phyloP scores from a whole-genome alignment of 2,888 invertebrate species.

The Diogma glabrata region DNA sequence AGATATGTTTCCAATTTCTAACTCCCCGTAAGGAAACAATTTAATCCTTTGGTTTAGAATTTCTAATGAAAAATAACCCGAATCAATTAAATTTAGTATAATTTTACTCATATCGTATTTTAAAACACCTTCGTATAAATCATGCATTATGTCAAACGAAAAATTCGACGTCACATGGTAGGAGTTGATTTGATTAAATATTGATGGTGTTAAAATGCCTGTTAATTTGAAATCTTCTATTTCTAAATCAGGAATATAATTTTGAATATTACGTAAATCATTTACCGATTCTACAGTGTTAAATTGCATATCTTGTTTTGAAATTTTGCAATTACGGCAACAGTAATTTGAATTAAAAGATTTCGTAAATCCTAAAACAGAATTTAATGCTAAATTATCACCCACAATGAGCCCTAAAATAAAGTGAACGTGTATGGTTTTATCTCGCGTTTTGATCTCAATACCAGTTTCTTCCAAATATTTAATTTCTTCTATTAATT shows the following conservation, averaged over 20 bases:
- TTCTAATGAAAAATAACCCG: not conserved
- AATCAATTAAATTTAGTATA: not conserved
- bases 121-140: not conserved
- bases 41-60: not conserved
- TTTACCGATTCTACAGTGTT: not conserved
- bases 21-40: not conserved
- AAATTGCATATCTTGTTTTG: not conserved
- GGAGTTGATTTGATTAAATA: not conserved
- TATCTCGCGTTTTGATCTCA: not conserved
- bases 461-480: not conserved
- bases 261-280: not conserved
- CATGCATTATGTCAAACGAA: not conserved
- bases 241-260: not conserved
- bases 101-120: not conserved
- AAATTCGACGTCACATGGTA: not conserved
- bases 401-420: not conserved
- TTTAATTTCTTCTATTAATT: not conserved
- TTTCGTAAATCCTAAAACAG: not conserved
- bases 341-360: not conserved
- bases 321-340: not conserved
- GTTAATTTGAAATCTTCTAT: not conserved
- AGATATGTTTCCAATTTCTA: not conserved
- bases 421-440: not conserved
- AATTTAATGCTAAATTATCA: not conserved
- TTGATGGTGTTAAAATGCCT: not conserved